phyloP scores from a whole-genome alignment of 2,797 vertebrate genomes.

The Sebastes miniatus region DNA sequence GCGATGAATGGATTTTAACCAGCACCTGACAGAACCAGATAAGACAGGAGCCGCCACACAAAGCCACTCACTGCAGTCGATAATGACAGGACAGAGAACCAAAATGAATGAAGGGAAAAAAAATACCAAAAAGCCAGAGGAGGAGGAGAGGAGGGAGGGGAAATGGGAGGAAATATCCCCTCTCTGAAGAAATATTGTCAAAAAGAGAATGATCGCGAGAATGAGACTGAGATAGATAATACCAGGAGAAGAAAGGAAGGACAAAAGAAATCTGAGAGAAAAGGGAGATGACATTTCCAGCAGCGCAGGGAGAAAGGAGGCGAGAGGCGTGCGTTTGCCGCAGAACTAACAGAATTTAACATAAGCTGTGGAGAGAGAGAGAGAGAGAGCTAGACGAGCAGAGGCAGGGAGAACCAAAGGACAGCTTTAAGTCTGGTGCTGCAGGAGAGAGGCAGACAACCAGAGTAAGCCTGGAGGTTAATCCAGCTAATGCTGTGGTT shows the following conservation, averaged over 20 bases:
- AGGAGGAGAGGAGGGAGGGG: neutral
- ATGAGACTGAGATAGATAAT: slow-evolving; percentile 52
- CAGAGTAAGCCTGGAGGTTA: slow-evolving; percentile 49
- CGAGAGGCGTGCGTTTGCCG: slow-evolving; percentile 10
- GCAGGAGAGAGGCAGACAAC: slow-evolving; percentile 39
- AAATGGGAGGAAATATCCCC: slow-evolving; percentile 33
- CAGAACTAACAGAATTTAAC: slow-evolving; percentile 53
- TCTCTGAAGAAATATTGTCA: slow-evolving; percentile 60
- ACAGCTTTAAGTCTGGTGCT: slow-evolving; percentile 36
- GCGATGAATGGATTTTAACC: slow-evolving; percentile 61
- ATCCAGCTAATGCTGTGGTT: slow-evolving; percentile 61
- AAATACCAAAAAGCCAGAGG: slow-evolving; percentile 12
- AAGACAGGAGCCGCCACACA: slow-evolving; percentile 68
- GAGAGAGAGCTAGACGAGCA: slow-evolving; percentile 24
- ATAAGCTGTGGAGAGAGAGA: slow-evolving; percentile 26
- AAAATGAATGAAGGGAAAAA: slow-evolving; percentile 38
- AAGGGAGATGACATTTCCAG: slow-evolving; percentile 64
- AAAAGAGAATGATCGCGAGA: slow-evolving; percentile 48
- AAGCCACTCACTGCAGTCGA: slow-evolving; percentile 51
- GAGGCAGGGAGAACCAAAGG: slow-evolving; percentile 13
- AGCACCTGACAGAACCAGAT: slow-evolving; percentile 75
- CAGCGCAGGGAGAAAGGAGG: slow-evolving; percentile 8
- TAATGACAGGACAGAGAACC: slow-evolving; percentile 58
- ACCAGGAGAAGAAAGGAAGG: slow-evolving; percentile 50
- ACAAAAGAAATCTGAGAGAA: slow-evolving; percentile 63